Percentiles rank a stretch among this genome's conserved stretches.
phyloP scores from a whole-genome alignment of 2,797 vertebrate genomes.

The Hapalemur alaotrensis region DNA sequence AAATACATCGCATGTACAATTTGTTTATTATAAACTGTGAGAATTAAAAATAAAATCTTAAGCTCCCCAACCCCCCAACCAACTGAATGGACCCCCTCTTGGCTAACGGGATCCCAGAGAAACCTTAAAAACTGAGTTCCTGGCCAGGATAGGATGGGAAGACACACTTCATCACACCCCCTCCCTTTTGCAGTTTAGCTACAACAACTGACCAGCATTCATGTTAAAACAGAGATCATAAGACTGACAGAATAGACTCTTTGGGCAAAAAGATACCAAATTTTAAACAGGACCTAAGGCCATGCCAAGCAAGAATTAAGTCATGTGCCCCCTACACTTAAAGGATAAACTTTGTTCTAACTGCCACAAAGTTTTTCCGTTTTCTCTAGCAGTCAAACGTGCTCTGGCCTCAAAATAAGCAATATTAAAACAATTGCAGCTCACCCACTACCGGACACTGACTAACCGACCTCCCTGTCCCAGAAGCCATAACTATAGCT shows the following conservation, averaged over 20 bases:
- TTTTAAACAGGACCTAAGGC: background rate
- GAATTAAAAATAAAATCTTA: background rate
- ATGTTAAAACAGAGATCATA: background rate
- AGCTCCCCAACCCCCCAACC: background rate
- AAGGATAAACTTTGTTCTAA: background rate
- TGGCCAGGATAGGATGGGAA: background rate
- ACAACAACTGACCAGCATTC: background rate
- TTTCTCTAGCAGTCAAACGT: background rate
- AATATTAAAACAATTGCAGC: background rate
- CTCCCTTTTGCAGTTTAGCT: background rate
- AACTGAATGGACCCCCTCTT: background rate
- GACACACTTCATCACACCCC: background rate
- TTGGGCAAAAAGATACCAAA: background rate
- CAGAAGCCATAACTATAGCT: background rate
- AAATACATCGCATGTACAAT: background rate
- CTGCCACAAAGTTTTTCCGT: background rate
- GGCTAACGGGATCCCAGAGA: background rate
- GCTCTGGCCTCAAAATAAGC: background rate
- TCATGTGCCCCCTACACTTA: background rate
- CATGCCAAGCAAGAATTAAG: background rate
- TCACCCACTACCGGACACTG: background rate
- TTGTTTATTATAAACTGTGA: background rate
- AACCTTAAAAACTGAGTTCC: background rate
- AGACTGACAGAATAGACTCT: background rate
- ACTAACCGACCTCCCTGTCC: background rate